Conservation (phyloP, 2,888 invertebrate species). For the Xestobium rufovillosum region DNA sequence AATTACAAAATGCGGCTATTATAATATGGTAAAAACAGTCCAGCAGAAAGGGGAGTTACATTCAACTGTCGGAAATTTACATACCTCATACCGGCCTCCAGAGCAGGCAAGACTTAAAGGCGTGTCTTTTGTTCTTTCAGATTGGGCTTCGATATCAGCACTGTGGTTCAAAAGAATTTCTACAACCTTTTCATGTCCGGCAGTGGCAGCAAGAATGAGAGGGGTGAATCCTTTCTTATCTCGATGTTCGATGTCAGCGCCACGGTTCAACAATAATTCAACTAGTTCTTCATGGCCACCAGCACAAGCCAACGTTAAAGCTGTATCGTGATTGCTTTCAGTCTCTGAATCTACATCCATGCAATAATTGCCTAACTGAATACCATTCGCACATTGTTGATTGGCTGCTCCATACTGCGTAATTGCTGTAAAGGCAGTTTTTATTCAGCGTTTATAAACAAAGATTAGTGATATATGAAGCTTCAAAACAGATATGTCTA, state of each 20-base stretch:
- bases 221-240: conserved; percentile 99
- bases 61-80: too few species aligned
- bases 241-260: conserved; percentile 95
- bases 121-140: conserved; percentile 98
- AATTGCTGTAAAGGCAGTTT: conserved; percentile 28
- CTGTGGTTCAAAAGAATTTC: conserved; percentile 88
- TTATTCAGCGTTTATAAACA: too few species aligned
- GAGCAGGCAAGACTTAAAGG: conserved; percentile 96
- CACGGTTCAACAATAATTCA: conserved; percentile 80
- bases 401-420: conserved; percentile 32
- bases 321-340: conserved; percentile 98
- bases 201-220: conserved; percentile 92
- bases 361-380: conserved; percentile 42
- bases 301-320: conserved; percentile 93
- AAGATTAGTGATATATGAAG: too few species aligned
- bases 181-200: conserved; percentile 87
- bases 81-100: conserved; percentile 87
- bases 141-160: conserved; percentile 98
- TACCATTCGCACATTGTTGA: conserved; percentile 24
- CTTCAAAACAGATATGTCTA: too few species aligned
- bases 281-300: conserved; percentile 96
- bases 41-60: too few species aligned
- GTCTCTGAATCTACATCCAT: conserved; percentile 97
- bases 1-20: too few species aligned
- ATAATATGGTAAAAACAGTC: too few species aligned